A percentile compares a stretch with the other conserved stretches of the same genome.
Conservation (phyloP, 1,140 invertebrate genomes). For the Drosophila ironensis region DNA sequence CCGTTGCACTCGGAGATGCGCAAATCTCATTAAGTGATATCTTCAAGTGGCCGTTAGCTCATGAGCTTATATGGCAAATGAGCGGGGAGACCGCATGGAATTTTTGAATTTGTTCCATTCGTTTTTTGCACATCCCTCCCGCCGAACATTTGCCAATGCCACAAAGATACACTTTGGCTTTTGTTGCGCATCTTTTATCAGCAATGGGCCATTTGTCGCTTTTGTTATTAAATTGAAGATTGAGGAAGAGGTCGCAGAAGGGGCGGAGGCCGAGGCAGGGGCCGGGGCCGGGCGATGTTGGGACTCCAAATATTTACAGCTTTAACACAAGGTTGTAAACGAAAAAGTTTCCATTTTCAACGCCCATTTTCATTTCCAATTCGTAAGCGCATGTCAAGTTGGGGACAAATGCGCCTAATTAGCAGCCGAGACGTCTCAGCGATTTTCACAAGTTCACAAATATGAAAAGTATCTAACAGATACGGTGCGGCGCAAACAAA, state of each 20-base stretch:
- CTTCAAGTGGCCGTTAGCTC: constrained; percentile 77
- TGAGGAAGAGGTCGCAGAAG: background rate
- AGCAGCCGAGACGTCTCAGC: constrained; percentile 61
- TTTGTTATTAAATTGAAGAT: constrained; percentile 62
- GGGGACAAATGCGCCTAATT: constrained; percentile 75
- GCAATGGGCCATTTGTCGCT: constrained; percentile 69
- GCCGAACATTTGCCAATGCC: background rate
- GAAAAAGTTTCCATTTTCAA: constrained; percentile 53
- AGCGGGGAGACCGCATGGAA: constrained; percentile 29
- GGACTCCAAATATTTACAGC: constrained; percentile 61
- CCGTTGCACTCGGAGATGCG: constrained; percentile 73
- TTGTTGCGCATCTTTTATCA: constrained; percentile 60
- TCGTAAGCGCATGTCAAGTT: constrained; percentile 65
- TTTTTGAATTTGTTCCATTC: constrained; percentile 44
- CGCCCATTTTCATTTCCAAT: constrained; percentile 58
- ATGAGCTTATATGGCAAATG: constrained; percentile 64
- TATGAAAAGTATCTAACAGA: constrained; percentile 72
- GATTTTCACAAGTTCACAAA: constrained; percentile 78
- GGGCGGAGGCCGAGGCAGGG: background rate
- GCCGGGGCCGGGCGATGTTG: background rate
- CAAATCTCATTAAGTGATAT: constrained; percentile 81
- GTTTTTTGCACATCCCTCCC: background rate
- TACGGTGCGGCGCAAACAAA: constrained; percentile 60
- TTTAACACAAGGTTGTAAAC: constrained; percentile 42
- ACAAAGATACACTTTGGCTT: constrained; percentile 15